Conservation (phyloP, 2,888 invertebrate genomes). For the Rambutsinella grinnellia region DNA sequence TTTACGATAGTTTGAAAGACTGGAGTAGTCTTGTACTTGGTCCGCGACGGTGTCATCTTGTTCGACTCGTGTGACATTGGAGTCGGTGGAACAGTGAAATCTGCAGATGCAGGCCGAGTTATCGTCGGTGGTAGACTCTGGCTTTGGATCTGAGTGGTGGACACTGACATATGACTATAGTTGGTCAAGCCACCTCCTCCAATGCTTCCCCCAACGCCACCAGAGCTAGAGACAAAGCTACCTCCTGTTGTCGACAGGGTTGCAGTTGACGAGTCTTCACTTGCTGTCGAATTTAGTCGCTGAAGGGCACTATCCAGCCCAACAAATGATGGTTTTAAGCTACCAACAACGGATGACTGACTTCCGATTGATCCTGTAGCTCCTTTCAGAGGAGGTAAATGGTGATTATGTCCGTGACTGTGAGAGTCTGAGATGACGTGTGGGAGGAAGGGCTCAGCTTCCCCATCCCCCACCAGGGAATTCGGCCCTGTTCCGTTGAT, state of each 20-base stretch:
- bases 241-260: constrained; percentile 50
- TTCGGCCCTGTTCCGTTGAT: constrained; percentile 68
- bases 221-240: constrained; percentile 45
- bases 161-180: constrained; percentile 66
- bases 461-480: constrained; percentile 54
- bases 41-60: constrained; percentile 63
- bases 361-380: constrained; percentile 52
- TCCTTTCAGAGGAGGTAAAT: constrained; percentile 67
- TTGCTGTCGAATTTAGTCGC: constrained; percentile 59
- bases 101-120: constrained; percentile 65
- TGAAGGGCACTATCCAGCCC: constrained; percentile 65
- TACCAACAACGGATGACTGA: constrained; percentile 52
- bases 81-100: constrained; percentile 61
- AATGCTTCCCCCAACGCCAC: constrained; percentile 22
- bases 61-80: constrained; percentile 62
- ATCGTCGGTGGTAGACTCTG: constrained; percentile 62
- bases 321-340: constrained; percentile 61
- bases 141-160: constrained; percentile 65
- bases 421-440: constrained; percentile 63
- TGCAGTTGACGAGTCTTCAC: constrained; percentile 53
- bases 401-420: constrained; percentile 62
- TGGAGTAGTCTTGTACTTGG: constrained; percentile 73
- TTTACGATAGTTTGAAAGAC: constrained; percentile 70
- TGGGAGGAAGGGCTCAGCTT: constrained; percentile 61
- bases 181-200: constrained; percentile 55